Evolutionary conservation across 2,113 vertebrate genomes (phyloP).

Genomic region (Panurus biarmicus): DNA sequence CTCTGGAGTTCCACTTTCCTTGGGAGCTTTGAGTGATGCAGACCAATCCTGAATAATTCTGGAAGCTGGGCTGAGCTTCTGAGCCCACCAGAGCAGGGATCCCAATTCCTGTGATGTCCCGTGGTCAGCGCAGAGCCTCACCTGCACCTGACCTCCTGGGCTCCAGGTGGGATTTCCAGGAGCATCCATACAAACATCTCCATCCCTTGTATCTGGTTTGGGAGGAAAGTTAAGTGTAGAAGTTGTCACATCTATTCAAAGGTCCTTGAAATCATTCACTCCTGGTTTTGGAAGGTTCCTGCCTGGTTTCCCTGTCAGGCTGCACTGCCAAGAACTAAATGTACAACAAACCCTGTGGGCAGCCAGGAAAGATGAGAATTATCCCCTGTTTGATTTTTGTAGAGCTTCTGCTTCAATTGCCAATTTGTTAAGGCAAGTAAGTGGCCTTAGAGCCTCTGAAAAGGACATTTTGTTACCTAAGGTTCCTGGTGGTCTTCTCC

Average conservation of each 20-base stretch:
- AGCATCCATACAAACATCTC: not conserved
- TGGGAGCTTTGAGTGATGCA: rapidly evolving
- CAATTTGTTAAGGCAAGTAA: not conserved
- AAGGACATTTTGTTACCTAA: not conserved
- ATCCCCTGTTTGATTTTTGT: not conserved
- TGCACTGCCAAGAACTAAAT: not conserved
- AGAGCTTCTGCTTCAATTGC: not conserved
- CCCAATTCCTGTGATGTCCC: not conserved
- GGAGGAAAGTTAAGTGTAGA: not conserved
- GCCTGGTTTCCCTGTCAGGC: not conserved
- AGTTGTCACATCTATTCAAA: not conserved
- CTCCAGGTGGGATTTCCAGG: not conserved
- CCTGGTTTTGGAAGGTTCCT: not conserved
- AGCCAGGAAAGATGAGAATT: slow-evolving; percentile 39
- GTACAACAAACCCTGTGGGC: slow-evolving; percentile 33
- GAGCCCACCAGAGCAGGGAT: not conserved
- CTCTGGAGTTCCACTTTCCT: not conserved
- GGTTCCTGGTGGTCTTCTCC: not conserved
- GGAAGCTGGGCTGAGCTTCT: not conserved
- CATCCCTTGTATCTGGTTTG: rapidly evolving
- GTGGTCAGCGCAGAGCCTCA: not conserved
- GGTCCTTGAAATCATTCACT: not conserved
- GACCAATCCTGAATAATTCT: rapidly evolving
- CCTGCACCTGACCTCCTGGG: rapidly evolving
- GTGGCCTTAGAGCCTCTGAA: not conserved